phyloP scores from a whole-genome alignment of 2,888 invertebrate species.

The Nemotelus pantherinus region DNA sequence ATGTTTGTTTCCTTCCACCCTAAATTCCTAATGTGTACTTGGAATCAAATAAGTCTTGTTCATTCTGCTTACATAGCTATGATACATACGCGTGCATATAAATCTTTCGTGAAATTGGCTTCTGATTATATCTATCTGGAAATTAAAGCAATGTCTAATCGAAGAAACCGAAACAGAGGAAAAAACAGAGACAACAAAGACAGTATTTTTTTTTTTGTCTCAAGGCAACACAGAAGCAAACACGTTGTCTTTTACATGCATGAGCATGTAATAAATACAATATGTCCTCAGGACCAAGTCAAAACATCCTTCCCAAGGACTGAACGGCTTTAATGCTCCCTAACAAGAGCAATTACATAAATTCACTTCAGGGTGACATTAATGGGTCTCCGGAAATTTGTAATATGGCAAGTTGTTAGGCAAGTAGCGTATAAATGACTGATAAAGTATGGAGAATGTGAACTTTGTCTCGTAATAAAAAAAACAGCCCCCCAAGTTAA shows the following conservation, averaged over 20 bases:
- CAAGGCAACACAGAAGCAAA: background rate
- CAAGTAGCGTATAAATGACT: conserved; percentile 29
- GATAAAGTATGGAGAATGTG: background rate
- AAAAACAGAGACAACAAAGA: background rate
- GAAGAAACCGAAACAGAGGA: background rate
- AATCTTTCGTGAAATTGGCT: conserved; percentile 19
- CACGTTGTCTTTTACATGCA: background rate
- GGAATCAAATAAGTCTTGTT: background rate
- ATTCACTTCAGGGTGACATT: conserved; percentile 38
- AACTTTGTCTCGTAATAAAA: background rate
- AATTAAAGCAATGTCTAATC: background rate
- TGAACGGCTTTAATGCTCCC: conserved; percentile 35
- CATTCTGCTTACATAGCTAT: background rate
- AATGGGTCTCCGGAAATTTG: conserved; percentile 33
- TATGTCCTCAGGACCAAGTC: conserved; percentile 15
- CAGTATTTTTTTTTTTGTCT: background rate
- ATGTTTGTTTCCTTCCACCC: background rate
- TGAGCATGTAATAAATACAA: conserved; percentile 16
- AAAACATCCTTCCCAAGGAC: background rate
- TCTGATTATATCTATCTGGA: conserved; percentile 16
- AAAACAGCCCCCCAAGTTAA: background rate
- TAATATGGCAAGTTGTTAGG: conserved; percentile 31
- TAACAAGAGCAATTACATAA: conserved; percentile 41
- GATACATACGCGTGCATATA: conserved; percentile 9
- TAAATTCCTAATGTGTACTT: background rate